Evolutionary conservation across 2,888 invertebrate species (phyloP).

Genomic region (Heliconius hortense): DNA sequence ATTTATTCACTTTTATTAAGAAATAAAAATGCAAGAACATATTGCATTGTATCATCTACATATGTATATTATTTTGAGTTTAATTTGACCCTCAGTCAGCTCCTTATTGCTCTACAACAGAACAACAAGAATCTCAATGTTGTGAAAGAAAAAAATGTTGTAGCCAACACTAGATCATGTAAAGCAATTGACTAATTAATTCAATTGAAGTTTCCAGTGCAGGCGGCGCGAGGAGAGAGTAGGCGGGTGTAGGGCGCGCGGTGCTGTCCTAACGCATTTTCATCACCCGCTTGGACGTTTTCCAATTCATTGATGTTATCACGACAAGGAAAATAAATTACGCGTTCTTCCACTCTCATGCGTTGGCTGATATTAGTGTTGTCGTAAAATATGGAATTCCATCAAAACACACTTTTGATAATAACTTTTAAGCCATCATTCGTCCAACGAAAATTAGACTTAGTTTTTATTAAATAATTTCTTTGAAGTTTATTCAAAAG

Average conservation of each 20-base stretch:
- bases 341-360: slow-evolving; percentile 22
- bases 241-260: too few species aligned
- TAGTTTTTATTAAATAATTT: not conserved
- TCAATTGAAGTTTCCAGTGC: slow-evolving; percentile 3
- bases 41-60: too few species aligned
- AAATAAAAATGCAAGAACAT: too few species aligned
- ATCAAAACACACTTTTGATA: not conserved
- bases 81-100: too few species aligned
- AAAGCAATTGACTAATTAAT: not conserved
- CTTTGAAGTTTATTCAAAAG: not conserved
- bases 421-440: not conserved
- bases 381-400: not conserved
- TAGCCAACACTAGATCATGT: not conserved
- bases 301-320: slow-evolving; percentile 34
- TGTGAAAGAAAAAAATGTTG: not conserved
- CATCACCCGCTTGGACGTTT: slow-evolving; percentile 27
- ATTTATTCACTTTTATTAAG: too few species aligned
- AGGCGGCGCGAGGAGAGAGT: not conserved
- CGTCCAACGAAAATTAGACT: not conserved
- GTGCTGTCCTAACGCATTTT: slow-evolving; percentile 26
- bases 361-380: slow-evolving; percentile 2
- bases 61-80: too few species aligned
- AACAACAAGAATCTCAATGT: too few species aligned
- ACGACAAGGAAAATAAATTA: slow-evolving; percentile 32
- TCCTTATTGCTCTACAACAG: too few species aligned